Conservation (phyloP, 2,888 invertebrate species). For the Drosophila planitibia region DNA sequence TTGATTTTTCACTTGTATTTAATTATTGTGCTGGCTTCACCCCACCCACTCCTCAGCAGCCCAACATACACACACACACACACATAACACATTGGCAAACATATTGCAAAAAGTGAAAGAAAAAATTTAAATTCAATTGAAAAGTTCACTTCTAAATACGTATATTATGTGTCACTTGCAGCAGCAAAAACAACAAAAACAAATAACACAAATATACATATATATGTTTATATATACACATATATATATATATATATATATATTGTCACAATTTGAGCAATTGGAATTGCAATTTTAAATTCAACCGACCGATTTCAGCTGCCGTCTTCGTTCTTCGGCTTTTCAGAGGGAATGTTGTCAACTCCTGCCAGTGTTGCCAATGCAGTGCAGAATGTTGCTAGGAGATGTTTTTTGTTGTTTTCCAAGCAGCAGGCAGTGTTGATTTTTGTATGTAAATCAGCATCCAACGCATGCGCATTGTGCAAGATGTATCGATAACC, state of each 20-base stretch:
- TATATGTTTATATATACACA: background rate
- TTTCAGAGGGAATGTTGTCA: constrained; percentile 38
- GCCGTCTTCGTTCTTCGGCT: constrained; percentile 38
- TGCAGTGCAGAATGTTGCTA: constrained; percentile 26
- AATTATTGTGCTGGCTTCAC: constrained; percentile 49
- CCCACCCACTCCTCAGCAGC: background rate
- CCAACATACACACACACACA: constrained; percentile 1
- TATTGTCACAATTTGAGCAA: constrained; percentile 10
- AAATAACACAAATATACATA: constrained; percentile 2
- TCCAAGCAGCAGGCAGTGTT: background rate
- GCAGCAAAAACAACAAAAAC: constrained; percentile 9
- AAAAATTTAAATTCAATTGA: constrained; percentile 6
- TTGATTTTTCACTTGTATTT: constrained; percentile 61
- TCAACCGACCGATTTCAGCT: constrained; percentile 50
- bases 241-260: constrained; percentile 1
- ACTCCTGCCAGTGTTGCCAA: constrained; percentile 41
- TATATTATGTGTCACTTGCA: constrained; percentile 12
- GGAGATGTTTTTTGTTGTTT: constrained; percentile 9
- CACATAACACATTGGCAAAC: constrained; percentile 16
- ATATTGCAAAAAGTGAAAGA: constrained; percentile 20
- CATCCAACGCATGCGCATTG: background rate
- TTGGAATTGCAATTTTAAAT: constrained; percentile 10
- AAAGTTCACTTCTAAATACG: constrained; percentile 15
- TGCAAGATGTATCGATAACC: constrained; percentile 4
- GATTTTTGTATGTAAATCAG: constrained; percentile 1